A percentile compares a stretch with the other conserved stretches of the same genome.
phyloP scores from a whole-genome alignment of 2,797 vertebrate genomes.

The Lacerta bilineata region DNA sequence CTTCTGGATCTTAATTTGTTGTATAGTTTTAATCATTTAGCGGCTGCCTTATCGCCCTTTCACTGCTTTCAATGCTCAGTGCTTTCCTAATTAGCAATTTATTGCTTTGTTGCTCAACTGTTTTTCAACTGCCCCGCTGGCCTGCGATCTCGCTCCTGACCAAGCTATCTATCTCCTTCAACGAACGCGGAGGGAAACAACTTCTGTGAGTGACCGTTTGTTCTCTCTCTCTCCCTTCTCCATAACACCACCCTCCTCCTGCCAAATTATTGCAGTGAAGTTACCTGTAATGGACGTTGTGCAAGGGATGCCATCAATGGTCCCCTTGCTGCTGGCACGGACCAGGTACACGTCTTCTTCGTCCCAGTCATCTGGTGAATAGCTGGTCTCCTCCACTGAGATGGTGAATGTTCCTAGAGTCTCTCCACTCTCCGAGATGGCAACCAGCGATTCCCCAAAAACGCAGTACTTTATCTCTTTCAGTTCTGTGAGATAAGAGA shows the following conservation, averaged over 20 bases:
- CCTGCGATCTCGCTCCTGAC: too few species aligned
- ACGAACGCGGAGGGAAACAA: too few species aligned
- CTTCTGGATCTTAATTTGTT: too few species aligned
- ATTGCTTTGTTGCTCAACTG: too few species aligned
- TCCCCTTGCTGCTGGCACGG: conserved; percentile 81
- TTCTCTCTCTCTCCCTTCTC: too few species aligned
- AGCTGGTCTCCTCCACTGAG: conserved; percentile 77
- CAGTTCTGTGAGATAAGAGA: conserved; percentile 66
- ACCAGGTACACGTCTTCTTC: conserved; percentile 82
- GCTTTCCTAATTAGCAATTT: too few species aligned
- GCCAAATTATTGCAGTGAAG: background rate
- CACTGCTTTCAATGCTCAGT: too few species aligned
- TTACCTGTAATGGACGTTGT: conserved; percentile 88
- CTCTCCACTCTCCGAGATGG: conserved; percentile 79
- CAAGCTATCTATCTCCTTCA: too few species aligned
- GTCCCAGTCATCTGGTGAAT: conserved; percentile 31
- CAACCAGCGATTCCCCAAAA: conserved; percentile 86
- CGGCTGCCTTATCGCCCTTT: too few species aligned
- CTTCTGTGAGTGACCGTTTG: too few species aligned
- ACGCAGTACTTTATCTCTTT: conserved; percentile 84
- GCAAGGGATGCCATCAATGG: conserved; percentile 79
- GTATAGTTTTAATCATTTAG: too few species aligned
- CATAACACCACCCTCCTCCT: background rate
- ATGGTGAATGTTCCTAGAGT: conserved; percentile 84
- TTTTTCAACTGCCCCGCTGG: too few species aligned